phyloP scores from a whole-genome alignment of 2,797 vertebrate species.

The Lates japonicus region DNA sequence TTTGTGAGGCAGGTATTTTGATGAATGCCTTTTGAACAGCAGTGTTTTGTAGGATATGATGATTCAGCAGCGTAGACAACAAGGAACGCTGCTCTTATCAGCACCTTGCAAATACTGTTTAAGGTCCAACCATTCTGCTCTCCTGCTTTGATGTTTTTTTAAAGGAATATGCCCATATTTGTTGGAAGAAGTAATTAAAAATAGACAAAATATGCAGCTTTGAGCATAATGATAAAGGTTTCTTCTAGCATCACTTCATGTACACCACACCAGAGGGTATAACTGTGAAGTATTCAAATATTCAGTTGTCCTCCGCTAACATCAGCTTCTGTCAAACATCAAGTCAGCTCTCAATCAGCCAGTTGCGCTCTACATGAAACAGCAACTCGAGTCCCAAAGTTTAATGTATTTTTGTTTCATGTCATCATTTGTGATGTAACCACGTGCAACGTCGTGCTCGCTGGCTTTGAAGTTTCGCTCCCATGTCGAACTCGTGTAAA shows the following conservation, averaged over 20 bases:
- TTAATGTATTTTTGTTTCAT: background rate
- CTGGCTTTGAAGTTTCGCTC: slow-evolving; percentile 19
- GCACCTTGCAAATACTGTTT: slow-evolving; percentile 13
- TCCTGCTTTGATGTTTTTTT: background rate
- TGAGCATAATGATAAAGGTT: background rate
- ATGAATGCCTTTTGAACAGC: slow-evolving; percentile 23
- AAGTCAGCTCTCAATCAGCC: background rate
- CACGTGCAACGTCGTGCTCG: background rate
- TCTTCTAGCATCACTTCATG: background rate
- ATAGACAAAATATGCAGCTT: background rate
- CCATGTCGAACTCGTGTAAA: background rate
- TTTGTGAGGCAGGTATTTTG: slow-evolving; percentile 24
- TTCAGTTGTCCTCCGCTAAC: background rate
- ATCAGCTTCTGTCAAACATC: slow-evolving; percentile 2
- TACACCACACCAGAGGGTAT: background rate
- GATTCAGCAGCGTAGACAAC: slow-evolving; percentile 47
- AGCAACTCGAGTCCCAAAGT: background rate
- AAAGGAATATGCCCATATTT: slow-evolving; percentile 9
- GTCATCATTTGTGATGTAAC: slow-evolving; percentile 46
- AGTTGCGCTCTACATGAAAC: background rate
- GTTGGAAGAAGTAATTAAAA: slow-evolving; percentile 9
- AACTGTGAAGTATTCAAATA: slow-evolving; percentile 3
- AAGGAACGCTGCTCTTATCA: slow-evolving; percentile 33
- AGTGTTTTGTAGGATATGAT: slow-evolving; percentile 24
- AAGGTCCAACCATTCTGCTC: background rate